Evolutionary conservation across 2,888 invertebrate genomes (phyloP), one percentile per base, ranked within the genome.

Genomic region (Scrobipalpa atriplicella): DNA sequence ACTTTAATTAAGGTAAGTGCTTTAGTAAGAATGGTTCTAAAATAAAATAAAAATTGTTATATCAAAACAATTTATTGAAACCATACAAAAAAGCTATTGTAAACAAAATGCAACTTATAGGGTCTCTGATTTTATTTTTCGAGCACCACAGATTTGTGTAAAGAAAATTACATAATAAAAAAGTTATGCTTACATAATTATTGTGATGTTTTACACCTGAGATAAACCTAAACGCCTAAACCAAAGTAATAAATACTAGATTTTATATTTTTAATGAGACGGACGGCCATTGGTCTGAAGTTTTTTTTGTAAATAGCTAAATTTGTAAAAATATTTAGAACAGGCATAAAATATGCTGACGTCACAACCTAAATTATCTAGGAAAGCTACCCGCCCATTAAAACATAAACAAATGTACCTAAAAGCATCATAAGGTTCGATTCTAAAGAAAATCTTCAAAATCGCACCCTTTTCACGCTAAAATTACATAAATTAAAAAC

Each of bases 141-240:
- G 73, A 81, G 77, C 77, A 78, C 79, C 78, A n/a, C n/a, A 75
- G 70, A 71, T 69, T 71, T 68, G 71, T 75, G 74, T 72, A 72
- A 65, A 60, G 52, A 73, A 71, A 66, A 54, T 64, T 70, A 10
- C 69, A 66, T 64, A 67, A 69, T 70, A 68, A 69, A 71, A 69
- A 73, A 70, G 74, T 71, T 75, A 67, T 71, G 68, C 76, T 75
- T 75, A 78, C 69, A 75, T 72, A 71, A 69, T 74, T 74, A 77
- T 56, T 85, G 87, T 86, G 86, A 87, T 88, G 85, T 82, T 73
- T 71, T 69, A 78, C 70, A 71, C 73, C 70, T 66, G 71, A 76
- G 73, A 62, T 76, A 75, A n/a, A 74, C 72, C 68, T 78, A 81
- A 83, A 78, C 80, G 79, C 84, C 79, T 86, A 78, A 78, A 81